These are phyloP conservation scores for Muscicapa comitata DNA, from an alignment of 2,797 vertebrate genomes.

Conservation along the genomic window DNA sequence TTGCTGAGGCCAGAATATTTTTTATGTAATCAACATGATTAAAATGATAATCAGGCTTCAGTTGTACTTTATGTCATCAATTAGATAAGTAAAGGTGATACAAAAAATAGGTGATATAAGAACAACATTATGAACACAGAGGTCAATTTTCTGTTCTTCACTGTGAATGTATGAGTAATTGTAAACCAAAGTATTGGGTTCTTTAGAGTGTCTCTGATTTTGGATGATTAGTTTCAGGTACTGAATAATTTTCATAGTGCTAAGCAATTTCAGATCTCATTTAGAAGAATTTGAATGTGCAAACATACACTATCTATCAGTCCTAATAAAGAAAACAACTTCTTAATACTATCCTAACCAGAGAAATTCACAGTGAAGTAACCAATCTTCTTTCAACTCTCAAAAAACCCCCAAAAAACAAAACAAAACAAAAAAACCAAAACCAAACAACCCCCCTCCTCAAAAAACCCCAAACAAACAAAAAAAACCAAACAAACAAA, in stretches of 20 bases:
- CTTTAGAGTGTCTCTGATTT: background rate
- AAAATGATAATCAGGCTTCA: slow-evolving; percentile 25
- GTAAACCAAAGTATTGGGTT: background rate
- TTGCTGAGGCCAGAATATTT: background rate
- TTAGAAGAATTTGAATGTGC: background rate
- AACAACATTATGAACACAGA: background rate
- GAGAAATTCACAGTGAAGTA: background rate
- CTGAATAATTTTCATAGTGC: background rate
- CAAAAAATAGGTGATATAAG: background rate
- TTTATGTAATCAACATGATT: slow-evolving; percentile 40
- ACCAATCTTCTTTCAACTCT: background rate
- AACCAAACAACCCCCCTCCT: too few relatives aligned
- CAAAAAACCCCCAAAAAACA: too few relatives aligned
- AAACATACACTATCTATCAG: background rate
- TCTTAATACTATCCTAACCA: background rate
- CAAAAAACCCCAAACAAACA: background rate
- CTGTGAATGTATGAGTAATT: background rate
- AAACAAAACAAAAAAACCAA: too few relatives aligned
- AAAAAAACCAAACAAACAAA: too few relatives aligned
- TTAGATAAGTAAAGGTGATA: slow-evolving; percentile 10
- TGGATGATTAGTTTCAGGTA: background rate
- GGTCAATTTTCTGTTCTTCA: background rate
- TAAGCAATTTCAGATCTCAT: background rate
- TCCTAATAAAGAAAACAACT: background rate
- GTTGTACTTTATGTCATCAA: background rate